Conservation (phyloP, 2,888 invertebrate genomes). For the Seira musarum region DNA sequence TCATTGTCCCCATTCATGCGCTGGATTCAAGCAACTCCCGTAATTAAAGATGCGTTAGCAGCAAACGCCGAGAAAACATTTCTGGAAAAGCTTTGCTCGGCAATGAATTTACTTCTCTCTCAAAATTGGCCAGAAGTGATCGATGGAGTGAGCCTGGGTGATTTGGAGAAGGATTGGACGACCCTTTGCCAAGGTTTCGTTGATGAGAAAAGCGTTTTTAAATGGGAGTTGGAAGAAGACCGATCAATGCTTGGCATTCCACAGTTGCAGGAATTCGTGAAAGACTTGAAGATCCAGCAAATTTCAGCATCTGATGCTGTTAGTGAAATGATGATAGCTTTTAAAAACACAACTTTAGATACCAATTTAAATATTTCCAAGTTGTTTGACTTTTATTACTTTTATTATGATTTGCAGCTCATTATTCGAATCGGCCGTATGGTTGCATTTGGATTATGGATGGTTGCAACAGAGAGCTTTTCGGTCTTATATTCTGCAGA, state of each 20-base stretch:
- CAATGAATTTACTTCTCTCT: slow-evolving; percentile 61
- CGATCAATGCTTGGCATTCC: slow-evolving; percentile 63
- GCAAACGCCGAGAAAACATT: slow-evolving; percentile 65
- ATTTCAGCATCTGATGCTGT: slow-evolving; percentile 22
- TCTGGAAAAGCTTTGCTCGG: slow-evolving; percentile 60
- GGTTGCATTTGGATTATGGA: slow-evolving; percentile 64
- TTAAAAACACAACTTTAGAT: neutral
- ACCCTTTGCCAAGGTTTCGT: slow-evolving; percentile 8
- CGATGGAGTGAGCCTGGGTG: slow-evolving; percentile 2
- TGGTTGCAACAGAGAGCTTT: slow-evolving; percentile 63
- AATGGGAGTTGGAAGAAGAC: slow-evolving; percentile 63
- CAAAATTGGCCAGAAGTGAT: slow-evolving; percentile 58
- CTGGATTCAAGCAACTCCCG: slow-evolving; percentile 65
- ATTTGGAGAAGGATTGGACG: slow-evolving; percentile 47
- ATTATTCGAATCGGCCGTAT: slow-evolving; percentile 61
- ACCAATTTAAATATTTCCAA: neutral
- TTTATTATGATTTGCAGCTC: slow-evolving; percentile 41
- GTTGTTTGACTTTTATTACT: slow-evolving; percentile 25
- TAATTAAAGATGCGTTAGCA: slow-evolving; percentile 65
- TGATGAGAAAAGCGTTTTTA: slow-evolving; percentile 38
- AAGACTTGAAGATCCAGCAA: slow-evolving; percentile 22
- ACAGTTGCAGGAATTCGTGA: slow-evolving; percentile 36
- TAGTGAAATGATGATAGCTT: slow-evolving; percentile 1
- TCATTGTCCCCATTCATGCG: slow-evolving; percentile 64
- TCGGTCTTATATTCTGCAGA: slow-evolving; percentile 51